Evolutionary conservation across 2,888 invertebrate genomes (phyloP), one percentile per base, ranked within the genome.

Genomic region (Cataglyphis albicans): DNA sequence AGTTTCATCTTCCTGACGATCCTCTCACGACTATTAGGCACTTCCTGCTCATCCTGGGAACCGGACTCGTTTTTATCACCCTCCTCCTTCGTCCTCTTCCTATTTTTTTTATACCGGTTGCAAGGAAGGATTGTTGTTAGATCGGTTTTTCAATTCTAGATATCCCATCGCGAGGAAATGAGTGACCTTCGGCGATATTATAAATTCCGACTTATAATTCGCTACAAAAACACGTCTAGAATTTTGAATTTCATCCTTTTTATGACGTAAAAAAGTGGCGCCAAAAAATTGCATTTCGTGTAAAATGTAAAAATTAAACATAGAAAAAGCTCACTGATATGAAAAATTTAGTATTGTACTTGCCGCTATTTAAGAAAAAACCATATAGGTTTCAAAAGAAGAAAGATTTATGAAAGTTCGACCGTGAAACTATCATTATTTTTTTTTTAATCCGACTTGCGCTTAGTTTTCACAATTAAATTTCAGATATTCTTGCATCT

Each of bases 21-120:
- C 93, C 93, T 94, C 93, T 93, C 93, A 93, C 94, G 93, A 93
- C 93, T 94, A 94, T 94, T 94, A 93, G 93, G 93, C 90, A 93
- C 93, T 94, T 94, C 94, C 94, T 93, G 94, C 91, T 93, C 89
- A 75, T 92, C 92, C 91, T 93, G 93, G 91, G 92, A 93, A 93
- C 92, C 92, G 90, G 92, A 92, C 93, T 89, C 90, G 90, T 91
- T 91, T 89, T 86, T 88, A 75, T 81, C 86, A 70, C 83, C 68
- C 81, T 78, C 83, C 76, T 67, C 57, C 64, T 38, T 83, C 80
- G 63, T 65, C 81, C 70, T 61, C 81, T 68, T 85, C 81, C 70
- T 55, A 64, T 29, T 64, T 48, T 21, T 21, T n/a, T 32, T 81
- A 81, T 15, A 75, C 52, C 84, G 70, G 82, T 72, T 61, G 59